A percentile compares a stretch with the other conserved stretches of the same genome.
These are phyloP conservation scores for Halcyon chelicuti DNA, from an alignment of 2,797 vertebrate genomes.

Conservation along the genomic window DNA sequence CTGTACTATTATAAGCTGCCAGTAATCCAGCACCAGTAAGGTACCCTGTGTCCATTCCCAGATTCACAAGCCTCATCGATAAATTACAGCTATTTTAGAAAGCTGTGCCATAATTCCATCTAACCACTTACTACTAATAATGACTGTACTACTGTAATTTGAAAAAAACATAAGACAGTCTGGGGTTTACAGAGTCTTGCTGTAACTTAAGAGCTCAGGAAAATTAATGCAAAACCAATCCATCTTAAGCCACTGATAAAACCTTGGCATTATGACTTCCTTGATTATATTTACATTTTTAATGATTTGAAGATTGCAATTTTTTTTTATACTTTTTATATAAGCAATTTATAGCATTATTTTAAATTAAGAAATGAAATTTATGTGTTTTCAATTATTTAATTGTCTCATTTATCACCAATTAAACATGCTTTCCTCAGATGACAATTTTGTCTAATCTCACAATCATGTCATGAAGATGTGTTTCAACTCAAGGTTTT, in stretches of 20 bases:
- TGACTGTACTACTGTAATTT: not conserved
- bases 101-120: not conserved
- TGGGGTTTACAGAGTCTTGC: not conserved
- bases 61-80: not conserved
- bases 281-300: not conserved
- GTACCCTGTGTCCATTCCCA: not conserved
- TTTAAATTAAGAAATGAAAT: not conserved
- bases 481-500: not conserved
- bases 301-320: not conserved
- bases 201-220: not conserved
- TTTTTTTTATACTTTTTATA: not conserved
- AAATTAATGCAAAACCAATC: not conserved
- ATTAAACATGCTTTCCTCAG: not conserved
- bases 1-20: not conserved
- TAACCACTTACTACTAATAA: not conserved
- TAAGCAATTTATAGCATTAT: not conserved
- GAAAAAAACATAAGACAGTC: not conserved
- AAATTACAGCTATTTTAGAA: not conserved
- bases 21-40: not conserved
- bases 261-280: not conserved
- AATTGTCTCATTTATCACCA: not conserved
- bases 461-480: not conserved
- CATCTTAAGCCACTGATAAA: not conserved
- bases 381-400: not conserved
- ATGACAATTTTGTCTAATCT: not conserved